A percentile compares a stretch with the other conserved stretches of the same genome.
phyloP scores from a whole-genome alignment of 2,888 invertebrate genomes.

The Macaria notata region DNA sequence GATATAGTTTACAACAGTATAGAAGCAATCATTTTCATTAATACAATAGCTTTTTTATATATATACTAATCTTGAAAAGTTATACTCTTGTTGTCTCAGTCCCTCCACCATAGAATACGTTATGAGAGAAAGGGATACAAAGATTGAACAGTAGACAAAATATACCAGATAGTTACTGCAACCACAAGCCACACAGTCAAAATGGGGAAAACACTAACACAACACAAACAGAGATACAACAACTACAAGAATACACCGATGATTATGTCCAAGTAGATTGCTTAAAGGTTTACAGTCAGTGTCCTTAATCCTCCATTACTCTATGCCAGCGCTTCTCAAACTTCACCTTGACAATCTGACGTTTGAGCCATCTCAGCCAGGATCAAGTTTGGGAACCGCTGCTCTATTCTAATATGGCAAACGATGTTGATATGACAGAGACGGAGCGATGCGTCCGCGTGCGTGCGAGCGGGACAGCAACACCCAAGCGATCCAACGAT shows the following conservation, averaged over 20 bases:
- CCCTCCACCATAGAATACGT: too few species aligned
- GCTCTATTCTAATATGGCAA: constrained; percentile 71
- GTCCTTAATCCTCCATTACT: constrained; percentile 45
- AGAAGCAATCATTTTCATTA: too few species aligned
- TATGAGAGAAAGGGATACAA: not conserved
- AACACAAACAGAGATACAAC: constrained; percentile 44
- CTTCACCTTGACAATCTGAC: too few species aligned
- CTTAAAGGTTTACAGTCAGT: constrained; percentile 57
- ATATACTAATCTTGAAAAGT: too few species aligned
- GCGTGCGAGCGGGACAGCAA: constrained; percentile 48
- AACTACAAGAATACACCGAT: constrained; percentile 60
- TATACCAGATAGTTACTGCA: constrained; percentile 8
- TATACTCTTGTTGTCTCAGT: too few species aligned
- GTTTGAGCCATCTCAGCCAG: too few species aligned
- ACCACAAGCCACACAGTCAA: constrained; percentile 13
- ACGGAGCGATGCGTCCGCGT: constrained; percentile 43
- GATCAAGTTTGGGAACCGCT: too few species aligned
- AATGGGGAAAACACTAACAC: constrained; percentile 41
- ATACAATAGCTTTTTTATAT: too few species aligned
- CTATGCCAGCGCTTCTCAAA: constrained; percentile 34
- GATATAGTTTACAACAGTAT: too few species aligned
- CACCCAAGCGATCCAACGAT: constrained; percentile 36
- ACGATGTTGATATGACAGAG: constrained; percentile 73
- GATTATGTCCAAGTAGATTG: constrained; percentile 69
- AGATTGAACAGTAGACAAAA: not conserved